phyloP scores from a whole-genome alignment of 2,113 vertebrate species.

The Ginglymostoma cirratum region DNA sequence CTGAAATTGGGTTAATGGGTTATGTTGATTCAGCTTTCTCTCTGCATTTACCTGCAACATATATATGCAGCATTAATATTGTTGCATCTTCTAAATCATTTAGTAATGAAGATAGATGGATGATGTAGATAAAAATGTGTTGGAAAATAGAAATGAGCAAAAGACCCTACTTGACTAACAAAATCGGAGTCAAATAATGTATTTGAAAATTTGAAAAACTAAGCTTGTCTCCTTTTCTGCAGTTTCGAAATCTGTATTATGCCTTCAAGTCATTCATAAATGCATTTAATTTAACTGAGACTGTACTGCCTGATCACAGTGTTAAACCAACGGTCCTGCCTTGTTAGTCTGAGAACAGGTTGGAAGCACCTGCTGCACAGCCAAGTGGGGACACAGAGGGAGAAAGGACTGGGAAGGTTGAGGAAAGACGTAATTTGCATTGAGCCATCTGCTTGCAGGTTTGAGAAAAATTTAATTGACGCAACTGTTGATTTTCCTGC shows the following conservation, averaged over 20 bases:
- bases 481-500: not conserved
- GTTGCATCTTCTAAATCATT: not conserved
- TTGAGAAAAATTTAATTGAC: not conserved
- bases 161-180: not conserved
- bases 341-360: conserved; percentile 15
- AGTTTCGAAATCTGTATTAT: not conserved
- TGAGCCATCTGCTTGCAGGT: not conserved
- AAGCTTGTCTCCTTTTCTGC: not conserved
- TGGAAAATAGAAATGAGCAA: not conserved
- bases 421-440: not conserved
- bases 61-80: not conserved
- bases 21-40: not conserved
- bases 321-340: not conserved
- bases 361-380: conserved; percentile 20
- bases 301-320: not conserved
- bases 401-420: not conserved
- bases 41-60: not conserved
- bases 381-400: not conserved
- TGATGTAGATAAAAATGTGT: not conserved
- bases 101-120: not conserved
- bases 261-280: not conserved
- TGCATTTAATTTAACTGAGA: not conserved
- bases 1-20: not conserved
- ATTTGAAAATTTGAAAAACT: not conserved
- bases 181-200: not conserved